Base-by-base conservation (phyloP, 2,797 vertebrate species). In the Sebastes minor region DNA sequence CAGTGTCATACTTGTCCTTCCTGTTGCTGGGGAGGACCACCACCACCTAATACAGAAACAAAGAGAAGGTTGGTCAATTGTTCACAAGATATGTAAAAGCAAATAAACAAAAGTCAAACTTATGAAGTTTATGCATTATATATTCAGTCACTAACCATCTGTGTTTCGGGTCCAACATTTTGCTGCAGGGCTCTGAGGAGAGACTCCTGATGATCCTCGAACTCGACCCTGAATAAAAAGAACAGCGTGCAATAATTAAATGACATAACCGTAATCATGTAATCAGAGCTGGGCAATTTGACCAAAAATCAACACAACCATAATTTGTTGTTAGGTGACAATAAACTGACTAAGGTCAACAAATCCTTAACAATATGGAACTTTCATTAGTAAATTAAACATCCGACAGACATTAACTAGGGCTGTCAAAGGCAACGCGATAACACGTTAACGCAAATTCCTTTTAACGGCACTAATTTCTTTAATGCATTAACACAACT, bases 1-100 rank as follows among this genome's bases (percentile, higher is more conserved):
- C 91, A 4, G 93, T 94, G 71, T 99, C 97, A 0, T 99, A 99
- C 72, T 96, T 98, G 90, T 99, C 98, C 85, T 99, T 98, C 28
- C 97, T 97, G 74, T 91, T 96, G 73, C 93, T 97, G 1, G 97
- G 95, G 66, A 99, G 92, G 68, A 99, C 20, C 74, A 98, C 98
- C 46, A 99, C 97, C 59, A 96, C 98, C 98, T 99, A 71, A 10
- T 35, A 82, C 52, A 23, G 6, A 61, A n/a, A 3, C 12, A 6
- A 59, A 6, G 10, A 2, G 1, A 62, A 22, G 11, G 27, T 66
- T 46, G 3, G 42, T 46, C 42, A 18, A 46, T 23, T 4, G 22
- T 49, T 65, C 12, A 60, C 10, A 33, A 12, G 16, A n/a, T 14
- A 27, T 27, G 14, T 55, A 12, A 56, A 25, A 70, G 55, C 18